Percentiles rank a stretch among this genome's conserved stretches.
These are phyloP conservation scores for Elephantulus edwardii DNA, from an alignment of 2,113 vertebrate genomes.

Conservation along the genomic window DNA sequence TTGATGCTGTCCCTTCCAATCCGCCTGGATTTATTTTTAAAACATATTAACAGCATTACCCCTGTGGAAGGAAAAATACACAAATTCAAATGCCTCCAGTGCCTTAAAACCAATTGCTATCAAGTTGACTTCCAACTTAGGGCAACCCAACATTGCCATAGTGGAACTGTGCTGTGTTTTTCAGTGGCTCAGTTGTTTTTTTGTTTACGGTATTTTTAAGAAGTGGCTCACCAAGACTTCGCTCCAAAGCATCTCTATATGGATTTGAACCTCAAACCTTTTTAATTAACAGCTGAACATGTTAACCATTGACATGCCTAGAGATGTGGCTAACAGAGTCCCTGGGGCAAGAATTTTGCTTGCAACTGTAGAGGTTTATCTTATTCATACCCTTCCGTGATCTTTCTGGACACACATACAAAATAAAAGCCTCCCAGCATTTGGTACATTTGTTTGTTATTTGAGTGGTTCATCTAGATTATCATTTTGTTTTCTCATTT, in stretches of 20 bases:
- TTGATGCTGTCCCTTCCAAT: background rate
- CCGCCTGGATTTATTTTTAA: constrained; percentile 11
- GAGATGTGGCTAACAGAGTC: background rate
- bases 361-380: background rate
- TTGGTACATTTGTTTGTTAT: background rate
- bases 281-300: background rate
- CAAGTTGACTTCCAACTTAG: background rate
- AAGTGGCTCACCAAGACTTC: background rate
- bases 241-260: background rate
- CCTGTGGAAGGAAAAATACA: background rate
- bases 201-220: background rate
- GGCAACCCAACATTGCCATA: background rate
- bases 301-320: background rate
- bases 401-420: background rate
- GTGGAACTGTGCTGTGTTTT: background rate
- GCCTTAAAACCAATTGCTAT: background rate
- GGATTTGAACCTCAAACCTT: background rate
- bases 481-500: background rate
- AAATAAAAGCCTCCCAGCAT: background rate
- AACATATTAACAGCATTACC: background rate
- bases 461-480: background rate
- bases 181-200: background rate
- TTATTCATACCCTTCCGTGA: background rate
- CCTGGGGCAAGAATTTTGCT: background rate
- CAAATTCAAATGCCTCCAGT: background rate